Evolutionary conservation across 2,113 vertebrate genomes (phyloP).

Genomic region (Bostrychus sinensis): DNA sequence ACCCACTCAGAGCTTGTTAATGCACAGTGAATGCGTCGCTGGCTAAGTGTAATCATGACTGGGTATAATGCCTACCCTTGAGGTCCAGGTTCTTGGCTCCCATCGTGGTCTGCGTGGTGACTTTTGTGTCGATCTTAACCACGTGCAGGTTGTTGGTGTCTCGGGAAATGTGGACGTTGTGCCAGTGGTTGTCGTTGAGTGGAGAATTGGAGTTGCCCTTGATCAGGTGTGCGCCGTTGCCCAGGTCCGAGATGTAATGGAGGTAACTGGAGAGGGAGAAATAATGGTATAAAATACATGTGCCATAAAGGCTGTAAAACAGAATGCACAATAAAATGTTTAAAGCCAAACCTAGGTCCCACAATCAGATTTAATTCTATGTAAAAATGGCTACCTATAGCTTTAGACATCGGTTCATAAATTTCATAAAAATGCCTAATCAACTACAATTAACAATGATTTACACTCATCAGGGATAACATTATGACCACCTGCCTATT

Average conservation of each 20-base stretch:
- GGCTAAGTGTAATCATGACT: neutral
- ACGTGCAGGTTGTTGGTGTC: constrained; percentile 98
- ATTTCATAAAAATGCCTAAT: no score
- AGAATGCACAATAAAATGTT: no score
- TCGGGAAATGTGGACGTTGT: constrained; percentile 97
- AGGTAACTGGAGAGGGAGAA: constrained; percentile 84
- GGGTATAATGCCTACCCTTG: constrained; percentile 83
- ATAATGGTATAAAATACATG: no score
- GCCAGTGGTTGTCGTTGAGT: constrained; percentile 99
- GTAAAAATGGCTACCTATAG: no score
- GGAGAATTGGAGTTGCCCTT: constrained; percentile 98
- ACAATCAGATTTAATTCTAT: no score
- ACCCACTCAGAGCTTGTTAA: constrained; percentile 3
- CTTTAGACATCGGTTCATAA: no score
- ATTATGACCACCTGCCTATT: no score
- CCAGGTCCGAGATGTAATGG: constrained; percentile 97
- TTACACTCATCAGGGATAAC: no score
- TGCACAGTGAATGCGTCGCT: neutral
- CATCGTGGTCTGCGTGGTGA: constrained; percentile 96
- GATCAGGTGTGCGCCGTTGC: constrained; percentile 97
- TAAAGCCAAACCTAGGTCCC: no score
- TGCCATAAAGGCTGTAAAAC: no score
- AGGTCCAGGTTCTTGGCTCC: constrained; percentile 97
- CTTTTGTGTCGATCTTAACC: constrained; percentile 98
- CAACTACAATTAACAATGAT: no score